phyloP scores from a whole-genome alignment of 2,113 vertebrate species.

The Elachura formosa region DNA sequence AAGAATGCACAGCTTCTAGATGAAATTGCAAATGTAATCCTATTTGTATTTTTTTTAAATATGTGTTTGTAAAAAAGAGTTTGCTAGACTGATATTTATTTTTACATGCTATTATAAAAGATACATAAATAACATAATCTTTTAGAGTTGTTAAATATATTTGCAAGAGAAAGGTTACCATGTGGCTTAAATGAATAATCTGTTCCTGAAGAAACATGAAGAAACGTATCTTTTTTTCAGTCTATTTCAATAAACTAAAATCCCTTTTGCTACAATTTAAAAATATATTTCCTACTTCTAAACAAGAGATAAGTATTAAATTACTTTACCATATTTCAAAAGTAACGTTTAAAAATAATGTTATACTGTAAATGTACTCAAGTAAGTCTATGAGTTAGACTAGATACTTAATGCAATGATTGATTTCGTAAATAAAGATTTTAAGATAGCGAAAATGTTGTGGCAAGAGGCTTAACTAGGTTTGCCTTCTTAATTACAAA shows the following conservation, averaged over 20 bases:
- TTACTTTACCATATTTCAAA: background rate
- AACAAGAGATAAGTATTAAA: background rate
- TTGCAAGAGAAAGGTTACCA: background rate
- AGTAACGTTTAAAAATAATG: background rate
- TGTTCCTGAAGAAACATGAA: background rate
- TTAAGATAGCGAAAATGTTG: background rate
- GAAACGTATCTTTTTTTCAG: background rate
- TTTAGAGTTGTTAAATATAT: background rate
- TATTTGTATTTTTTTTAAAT: background rate
- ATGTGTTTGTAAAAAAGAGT: background rate
- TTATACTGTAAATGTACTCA: background rate
- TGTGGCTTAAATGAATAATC: background rate
- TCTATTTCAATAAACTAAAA: background rate
- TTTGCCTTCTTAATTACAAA: conserved; percentile 32
- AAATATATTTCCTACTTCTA: background rate
- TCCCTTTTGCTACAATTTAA: background rate
- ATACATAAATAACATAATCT: background rate
- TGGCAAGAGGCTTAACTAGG: background rate
- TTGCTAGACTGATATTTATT: background rate
- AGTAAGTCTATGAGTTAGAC: background rate
- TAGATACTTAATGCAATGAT: background rate
- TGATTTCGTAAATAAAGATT: conserved; percentile 25
- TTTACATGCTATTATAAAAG: background rate
- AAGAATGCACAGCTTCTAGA: background rate
- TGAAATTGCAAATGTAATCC: background rate